A percentile compares a stretch with the other conserved stretches of the same genome.
Evolutionary conservation across 2,113 vertebrate species (phyloP).

Genomic region (Australoheros scitulus): DNA sequence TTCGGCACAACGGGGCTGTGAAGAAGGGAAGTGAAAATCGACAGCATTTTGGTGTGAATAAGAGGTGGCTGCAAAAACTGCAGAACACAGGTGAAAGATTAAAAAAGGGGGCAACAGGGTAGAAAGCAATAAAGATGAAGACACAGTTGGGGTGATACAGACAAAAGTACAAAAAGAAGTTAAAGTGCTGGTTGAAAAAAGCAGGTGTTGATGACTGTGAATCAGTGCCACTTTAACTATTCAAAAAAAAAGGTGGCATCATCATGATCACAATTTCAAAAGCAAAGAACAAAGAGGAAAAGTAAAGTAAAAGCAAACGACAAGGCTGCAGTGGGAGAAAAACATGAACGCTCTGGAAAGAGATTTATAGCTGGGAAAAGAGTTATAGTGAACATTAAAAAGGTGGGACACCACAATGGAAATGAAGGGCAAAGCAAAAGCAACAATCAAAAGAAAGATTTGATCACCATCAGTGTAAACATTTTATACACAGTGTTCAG

Average conservation of each 20-base stretch:
- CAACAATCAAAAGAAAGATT: neutral
- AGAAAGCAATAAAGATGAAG: neutral
- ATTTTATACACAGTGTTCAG: neutral
- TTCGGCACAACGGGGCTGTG: constrained; percentile 13
- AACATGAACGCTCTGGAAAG: neutral
- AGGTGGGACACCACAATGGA: neutral
- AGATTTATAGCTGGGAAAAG: neutral
- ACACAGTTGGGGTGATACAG: neutral
- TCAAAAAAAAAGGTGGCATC: constrained; percentile 31
- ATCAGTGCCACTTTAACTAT: constrained; percentile 34
- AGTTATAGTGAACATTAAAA: neutral
- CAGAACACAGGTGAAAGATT: constrained; percentile 18
- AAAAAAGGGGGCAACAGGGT: neutral
- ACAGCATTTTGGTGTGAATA: constrained; percentile 19
- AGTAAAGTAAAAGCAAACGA: neutral
- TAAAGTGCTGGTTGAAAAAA: constrained; percentile 2
- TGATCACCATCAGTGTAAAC: neutral
- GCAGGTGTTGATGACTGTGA: constrained; percentile 68
- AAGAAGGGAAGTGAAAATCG: neutral
- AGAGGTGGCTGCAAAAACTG: constrained; percentile 31
- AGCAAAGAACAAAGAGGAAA: constrained; percentile 1
- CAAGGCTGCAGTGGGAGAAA: neutral
- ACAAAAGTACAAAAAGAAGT: constrained; percentile 27
- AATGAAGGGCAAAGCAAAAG: neutral
- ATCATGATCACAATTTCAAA: constrained; percentile 34